These are phyloP conservation scores for Notolabrus celidotus DNA, from an alignment of 2,797 vertebrate genomes.

Conservation along the genomic window DNA sequence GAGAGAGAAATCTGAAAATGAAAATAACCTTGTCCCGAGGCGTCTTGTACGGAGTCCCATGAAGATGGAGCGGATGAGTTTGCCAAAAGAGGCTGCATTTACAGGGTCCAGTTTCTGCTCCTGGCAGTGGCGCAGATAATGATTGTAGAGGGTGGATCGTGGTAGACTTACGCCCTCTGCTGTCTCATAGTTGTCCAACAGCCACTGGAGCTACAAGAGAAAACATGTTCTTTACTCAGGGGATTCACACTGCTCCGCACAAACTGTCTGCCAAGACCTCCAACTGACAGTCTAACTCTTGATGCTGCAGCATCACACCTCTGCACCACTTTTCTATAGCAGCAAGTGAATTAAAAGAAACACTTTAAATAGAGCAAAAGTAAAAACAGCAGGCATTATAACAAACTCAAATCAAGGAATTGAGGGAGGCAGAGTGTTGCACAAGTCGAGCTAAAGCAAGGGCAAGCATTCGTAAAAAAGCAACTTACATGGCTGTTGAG, in stretches of 20 bases:
- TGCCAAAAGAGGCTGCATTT: conserved; percentile 97
- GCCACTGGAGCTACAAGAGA: conserved; percentile 93
- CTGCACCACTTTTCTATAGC: conserved; percentile 60
- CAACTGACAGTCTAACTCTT: conserved; percentile 8
- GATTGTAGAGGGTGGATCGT: conserved; percentile 96
- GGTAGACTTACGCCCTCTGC: conserved; percentile 98
- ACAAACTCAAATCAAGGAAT: conserved; percentile 44
- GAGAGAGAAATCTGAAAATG: background rate
- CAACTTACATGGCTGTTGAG: conserved; percentile 99
- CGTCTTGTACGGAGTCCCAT: conserved; percentile 97
- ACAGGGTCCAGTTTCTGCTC: conserved; percentile 98
- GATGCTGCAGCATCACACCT: conserved; percentile 32
- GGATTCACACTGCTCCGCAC: background rate
- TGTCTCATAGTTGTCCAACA: conserved; percentile 98
- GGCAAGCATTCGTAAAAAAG: conserved; percentile 63
- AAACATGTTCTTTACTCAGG: conserved; percentile 18
- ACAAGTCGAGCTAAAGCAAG: conserved; percentile 51
- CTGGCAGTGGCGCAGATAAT: conserved; percentile 98
- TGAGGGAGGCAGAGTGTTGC: conserved; percentile 40
- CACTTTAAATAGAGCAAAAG: conserved; percentile 40
- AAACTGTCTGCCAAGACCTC: conserved; percentile 17
- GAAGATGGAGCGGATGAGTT: conserved; percentile 98
- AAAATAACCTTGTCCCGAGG: conserved; percentile 92
- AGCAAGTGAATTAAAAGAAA: conserved; percentile 49
- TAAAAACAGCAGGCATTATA: conserved; percentile 44